Base-by-base conservation (phyloP, 2,797 vertebrate genomes). In the Gymnothorax javanicus region DNA sequence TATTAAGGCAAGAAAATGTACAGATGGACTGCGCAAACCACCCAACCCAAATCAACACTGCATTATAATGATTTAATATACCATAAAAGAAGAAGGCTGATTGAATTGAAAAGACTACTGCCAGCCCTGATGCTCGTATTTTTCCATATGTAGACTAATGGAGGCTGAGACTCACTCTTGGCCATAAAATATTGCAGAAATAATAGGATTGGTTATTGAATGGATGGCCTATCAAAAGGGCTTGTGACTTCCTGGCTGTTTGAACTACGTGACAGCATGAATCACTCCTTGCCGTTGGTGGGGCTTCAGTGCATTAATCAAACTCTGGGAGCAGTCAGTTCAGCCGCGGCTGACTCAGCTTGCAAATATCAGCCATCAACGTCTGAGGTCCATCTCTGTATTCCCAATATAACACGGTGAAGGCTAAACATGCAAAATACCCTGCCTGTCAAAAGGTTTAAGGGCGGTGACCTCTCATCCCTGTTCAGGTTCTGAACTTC, bases 251-350 rank as follows among this genome's bases (percentile, higher is more conserved):
- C 57, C 12, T 58, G 56, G n/a, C 82, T 33, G n/a, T n/a, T 25
- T 56, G 82, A 15, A 25, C 52, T 8, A 57, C 11, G 25, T 27
- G 23, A n/a, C 33, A 3, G 25, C 12, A 83, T 83, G 56, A 83
- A 83, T 83, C 82, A 83, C 12, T 6, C n/a, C 4, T 23, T 58
- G n/a, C 56, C 9, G 56, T n/a, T 9, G 12, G 79, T 1, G 79
- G 56, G 79, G 82, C 56, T 15, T 59, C 56, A 57, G 56, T 83
- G 27, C 25, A 83, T 83, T 83, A 59, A 58, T 83, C 82, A 83
- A 60, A 83, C n/a, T 15, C 56, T 33, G 57, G 8, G 12, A 83
- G 58, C 56, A 83, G 33, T 60, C 82, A 59, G 6, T 27, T 82
- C 25, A 1, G 54, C 54, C 56, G 77, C 3, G 81, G 25, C 25